phyloP scores from a whole-genome alignment of 2,797 vertebrate species.

The Buceros bicornis region DNA sequence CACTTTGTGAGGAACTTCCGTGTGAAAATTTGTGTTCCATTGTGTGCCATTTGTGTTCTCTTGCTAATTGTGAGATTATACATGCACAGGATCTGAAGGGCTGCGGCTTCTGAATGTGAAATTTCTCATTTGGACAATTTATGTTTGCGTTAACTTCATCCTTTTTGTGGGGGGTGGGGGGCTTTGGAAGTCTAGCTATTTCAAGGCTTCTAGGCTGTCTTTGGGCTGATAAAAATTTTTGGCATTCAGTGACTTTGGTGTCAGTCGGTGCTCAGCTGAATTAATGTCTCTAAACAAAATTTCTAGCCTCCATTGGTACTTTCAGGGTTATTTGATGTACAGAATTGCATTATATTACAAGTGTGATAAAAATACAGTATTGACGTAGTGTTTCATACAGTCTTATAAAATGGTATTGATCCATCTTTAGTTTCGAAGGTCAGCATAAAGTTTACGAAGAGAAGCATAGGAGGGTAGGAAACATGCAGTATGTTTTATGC shows the following conservation, averaged over 20 bases:
- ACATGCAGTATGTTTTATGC: background rate
- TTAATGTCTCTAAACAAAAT: constrained; percentile 5
- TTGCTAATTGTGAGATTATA: background rate
- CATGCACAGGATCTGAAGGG: background rate
- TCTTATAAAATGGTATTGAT: constrained; percentile 73
- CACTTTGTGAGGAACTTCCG: background rate
- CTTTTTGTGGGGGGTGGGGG: background rate
- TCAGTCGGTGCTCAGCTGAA: background rate
- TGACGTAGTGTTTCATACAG: constrained; percentile 64
- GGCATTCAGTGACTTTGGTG: background rate
- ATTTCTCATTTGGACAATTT: background rate
- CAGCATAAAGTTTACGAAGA: constrained; percentile 52
- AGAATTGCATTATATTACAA: constrained; percentile 39
- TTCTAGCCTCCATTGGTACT: background rate
- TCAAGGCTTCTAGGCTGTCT: background rate
- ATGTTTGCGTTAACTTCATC: background rate
- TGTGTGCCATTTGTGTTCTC: background rate
- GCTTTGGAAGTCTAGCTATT: background rate
- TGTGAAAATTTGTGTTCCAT: background rate
- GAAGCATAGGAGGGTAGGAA: constrained; percentile 2
- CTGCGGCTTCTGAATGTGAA: background rate
- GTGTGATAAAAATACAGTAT: constrained; percentile 61
- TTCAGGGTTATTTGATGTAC: constrained; percentile 34
- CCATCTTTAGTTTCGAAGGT: constrained; percentile 46
- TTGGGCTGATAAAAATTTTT: background rate